Conservation (phyloP, 2,113 vertebrate species). For the Nanorana parkeri region DNA sequence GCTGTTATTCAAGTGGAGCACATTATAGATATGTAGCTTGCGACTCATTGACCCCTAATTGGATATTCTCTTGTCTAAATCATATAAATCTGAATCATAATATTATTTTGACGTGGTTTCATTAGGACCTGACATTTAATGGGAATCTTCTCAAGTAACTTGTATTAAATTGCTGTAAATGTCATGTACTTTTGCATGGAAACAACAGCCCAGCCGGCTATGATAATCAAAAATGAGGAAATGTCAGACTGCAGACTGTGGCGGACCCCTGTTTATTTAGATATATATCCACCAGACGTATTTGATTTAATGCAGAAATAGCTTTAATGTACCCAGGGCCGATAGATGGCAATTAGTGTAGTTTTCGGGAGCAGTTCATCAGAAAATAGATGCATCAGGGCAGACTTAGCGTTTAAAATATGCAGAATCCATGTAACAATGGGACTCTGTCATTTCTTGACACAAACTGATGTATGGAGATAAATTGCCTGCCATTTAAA, state of each 20-base stretch:
- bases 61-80: constrained; percentile 17
- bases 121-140: constrained; percentile 52
- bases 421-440: constrained; percentile 63
- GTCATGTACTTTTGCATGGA: constrained; percentile 58
- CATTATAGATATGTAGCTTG: not conserved
- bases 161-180: constrained; percentile 59
- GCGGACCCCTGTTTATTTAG: constrained; percentile 48
- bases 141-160: constrained; percentile 40
- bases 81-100: constrained; percentile 30
- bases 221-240: constrained; percentile 55
- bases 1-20: too few relatives aligned
- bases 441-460: constrained; percentile 67
- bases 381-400: constrained; percentile 66
- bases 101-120: constrained; percentile 30
- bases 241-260: constrained; percentile 19
- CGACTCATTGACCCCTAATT: constrained; percentile 26
- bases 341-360: constrained; percentile 63
- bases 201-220: constrained; percentile 13
- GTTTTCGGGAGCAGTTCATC: constrained; percentile 60
- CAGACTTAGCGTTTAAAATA: constrained; percentile 67
- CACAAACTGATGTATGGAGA: constrained; percentile 68
- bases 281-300: not conserved
- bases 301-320: constrained; percentile 55
- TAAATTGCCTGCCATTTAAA: constrained; percentile 74
- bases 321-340: constrained; percentile 43